These are phyloP conservation scores for Crypturellus tataupa DNA, from an alignment of 2,797 vertebrate genomes.

Conservation along the genomic window DNA sequence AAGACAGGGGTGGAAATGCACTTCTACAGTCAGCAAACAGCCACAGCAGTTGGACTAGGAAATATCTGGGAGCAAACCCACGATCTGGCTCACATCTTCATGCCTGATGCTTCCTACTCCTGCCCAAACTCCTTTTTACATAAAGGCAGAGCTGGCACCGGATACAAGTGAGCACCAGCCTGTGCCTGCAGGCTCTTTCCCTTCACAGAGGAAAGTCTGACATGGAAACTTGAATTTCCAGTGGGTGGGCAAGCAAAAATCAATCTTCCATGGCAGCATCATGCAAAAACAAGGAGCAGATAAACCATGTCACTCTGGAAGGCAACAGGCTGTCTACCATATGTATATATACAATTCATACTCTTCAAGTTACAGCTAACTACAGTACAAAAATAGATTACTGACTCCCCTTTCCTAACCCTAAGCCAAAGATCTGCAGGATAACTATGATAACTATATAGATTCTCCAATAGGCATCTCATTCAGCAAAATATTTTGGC, in stretches of 20 bases:
- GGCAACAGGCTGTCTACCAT: too few species aligned
- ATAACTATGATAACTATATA: background rate
- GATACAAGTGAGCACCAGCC: background rate
- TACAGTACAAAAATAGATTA: background rate
- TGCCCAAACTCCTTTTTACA: background rate
- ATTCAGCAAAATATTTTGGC: background rate
- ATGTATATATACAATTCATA: background rate
- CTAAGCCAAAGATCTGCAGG: background rate
- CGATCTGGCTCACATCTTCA: background rate
- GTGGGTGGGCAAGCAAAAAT: background rate
- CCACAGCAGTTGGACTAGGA: background rate
- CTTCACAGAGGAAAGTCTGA: background rate
- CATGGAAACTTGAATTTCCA: background rate
- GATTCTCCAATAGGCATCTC: background rate
- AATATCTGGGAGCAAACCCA: background rate
- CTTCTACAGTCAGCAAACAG: background rate
- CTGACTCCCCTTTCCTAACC: background rate
- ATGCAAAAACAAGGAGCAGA: background rate
- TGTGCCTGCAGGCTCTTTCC: background rate
- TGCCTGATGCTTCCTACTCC: background rate
- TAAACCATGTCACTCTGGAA: background rate
- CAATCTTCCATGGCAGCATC: background rate
- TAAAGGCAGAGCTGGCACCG: background rate
- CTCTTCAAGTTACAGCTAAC: background rate
- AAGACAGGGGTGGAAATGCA: background rate